Evolutionary conservation across 2,888 invertebrate species (phyloP).

Genomic region (Mythimna loreyi): DNA sequence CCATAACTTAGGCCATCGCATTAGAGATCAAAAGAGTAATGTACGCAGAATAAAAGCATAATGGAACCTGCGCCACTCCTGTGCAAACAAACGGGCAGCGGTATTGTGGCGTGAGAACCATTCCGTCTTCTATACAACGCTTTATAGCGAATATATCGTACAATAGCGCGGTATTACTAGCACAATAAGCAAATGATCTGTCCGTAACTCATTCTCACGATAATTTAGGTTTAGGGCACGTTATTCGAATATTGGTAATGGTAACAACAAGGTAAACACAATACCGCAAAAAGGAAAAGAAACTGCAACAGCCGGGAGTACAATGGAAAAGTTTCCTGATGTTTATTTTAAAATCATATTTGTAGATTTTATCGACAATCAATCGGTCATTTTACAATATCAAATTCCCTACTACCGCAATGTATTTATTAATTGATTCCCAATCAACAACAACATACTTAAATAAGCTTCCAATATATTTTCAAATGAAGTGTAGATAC

Average conservation of each 20-base stretch:
- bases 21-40: constrained; percentile 26
- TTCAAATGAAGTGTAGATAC: background rate
- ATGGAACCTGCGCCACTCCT: constrained; percentile 33
- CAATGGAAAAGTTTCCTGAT: background rate
- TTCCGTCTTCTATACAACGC: constrained; percentile 32
- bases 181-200: constrained; percentile 3
- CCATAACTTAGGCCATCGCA: constrained; percentile 10
- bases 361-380: background rate
- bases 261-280: background rate
- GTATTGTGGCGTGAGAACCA: constrained; percentile 45
- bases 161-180: constrained; percentile 41
- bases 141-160: constrained; percentile 43
- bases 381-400: background rate
- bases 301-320: background rate
- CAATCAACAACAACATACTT: background rate
- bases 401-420: background rate
- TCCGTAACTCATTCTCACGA: constrained; percentile 11
- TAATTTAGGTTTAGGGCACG: background rate
- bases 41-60: constrained; percentile 29
- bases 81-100: constrained; percentile 29
- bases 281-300: constrained; percentile 1
- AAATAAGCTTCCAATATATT: background rate
- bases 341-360: background rate
- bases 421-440: background rate
- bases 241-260: constrained; percentile 7